Evolutionary conservation across 2,113 vertebrate species (phyloP).

Genomic region (Trinectes maculatus): DNA sequence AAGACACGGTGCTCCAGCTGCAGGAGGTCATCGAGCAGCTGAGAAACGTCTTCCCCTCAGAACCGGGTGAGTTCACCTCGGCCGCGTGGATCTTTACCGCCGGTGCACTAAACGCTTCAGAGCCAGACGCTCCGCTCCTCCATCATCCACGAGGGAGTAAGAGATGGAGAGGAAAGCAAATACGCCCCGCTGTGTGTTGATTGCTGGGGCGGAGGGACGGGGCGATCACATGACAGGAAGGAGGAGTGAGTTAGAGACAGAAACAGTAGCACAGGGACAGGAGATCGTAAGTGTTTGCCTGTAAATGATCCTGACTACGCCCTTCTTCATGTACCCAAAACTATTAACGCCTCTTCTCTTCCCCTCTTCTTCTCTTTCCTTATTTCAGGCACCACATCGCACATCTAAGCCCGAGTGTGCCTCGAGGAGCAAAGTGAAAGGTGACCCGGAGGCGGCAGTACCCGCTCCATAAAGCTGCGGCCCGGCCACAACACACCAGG

Average conservation of each 20-base stretch:
- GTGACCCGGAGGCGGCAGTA: conserved; percentile 39
- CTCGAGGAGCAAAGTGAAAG: conserved; percentile 39
- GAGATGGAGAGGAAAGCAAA: conserved; percentile 62
- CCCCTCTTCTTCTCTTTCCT: conserved; percentile 11
- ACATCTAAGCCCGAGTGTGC: conserved; percentile 62
- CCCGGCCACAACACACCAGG: conserved; percentile 34
- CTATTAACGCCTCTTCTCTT: conserved; percentile 8
- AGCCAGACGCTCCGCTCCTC: conserved; percentile 27
- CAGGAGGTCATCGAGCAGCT: conserved; percentile 98
- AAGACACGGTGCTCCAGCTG: conserved; percentile 92
- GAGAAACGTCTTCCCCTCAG: conserved; percentile 91
- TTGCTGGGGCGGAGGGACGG: conserved; percentile 20
- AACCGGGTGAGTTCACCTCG: conserved; percentile 68
- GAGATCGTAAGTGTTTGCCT: no score
- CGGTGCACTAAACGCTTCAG: background rate
- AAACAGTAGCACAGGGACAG: conserved; percentile 18
- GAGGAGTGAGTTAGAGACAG: conserved; percentile 29
- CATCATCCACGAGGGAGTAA: conserved; percentile 25
- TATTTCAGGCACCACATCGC: conserved; percentile 75
- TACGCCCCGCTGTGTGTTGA: conserved; percentile 59
- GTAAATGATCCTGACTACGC: conserved; percentile 56
- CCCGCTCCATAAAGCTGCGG: conserved; percentile 37
- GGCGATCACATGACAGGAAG: conserved; percentile 40
- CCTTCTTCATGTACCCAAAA: conserved; percentile 35
- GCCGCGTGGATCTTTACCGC: conserved; percentile 5